Evolutionary conservation across 1,140 invertebrate species (phyloP), one percentile per base, ranked within the genome.

Genomic region (Trachelipus rathkii): DNA sequence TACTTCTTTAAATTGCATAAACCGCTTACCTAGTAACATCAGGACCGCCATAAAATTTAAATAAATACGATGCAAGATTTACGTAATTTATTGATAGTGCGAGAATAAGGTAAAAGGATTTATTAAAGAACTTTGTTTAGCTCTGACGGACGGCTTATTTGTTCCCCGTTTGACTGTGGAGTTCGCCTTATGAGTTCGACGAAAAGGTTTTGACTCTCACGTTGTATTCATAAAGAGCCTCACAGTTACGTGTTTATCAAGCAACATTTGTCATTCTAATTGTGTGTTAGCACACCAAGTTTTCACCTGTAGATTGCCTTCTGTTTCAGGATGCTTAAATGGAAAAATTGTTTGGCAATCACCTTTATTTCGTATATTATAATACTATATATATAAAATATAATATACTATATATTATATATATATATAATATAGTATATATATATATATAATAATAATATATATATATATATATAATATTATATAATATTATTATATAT

Each of bases 251-350:
- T 79, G 89, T 93, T 83, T 95, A 24, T 89, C 89, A 0, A 89
- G 89, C 9, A 91, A 89, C 79, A 86, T 90, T 72, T 90, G 90
- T 81, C 95, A 96, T 83, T 86, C 88, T 24, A 91, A 94, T 82
- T 90, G 93, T 72, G 94, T 96, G 89, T 96, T 23, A 92, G 93
- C 83, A 94, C 93, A n/a, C n/a, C 73, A 95, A 93, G 85, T 97
- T 96, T 84, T 95, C 92, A 73, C 95, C 95, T 0, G 88, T 88
- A 8, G 91, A 95, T 83, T 92, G 91, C 82, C 85, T 95, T 76
- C 87, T 8, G 95, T 95, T 4, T 94, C 93, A 9, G 95, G 95
- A 13, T 96, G 95, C 85, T 88, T 95, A 5, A 89, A 90, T 72
- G 94, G 95, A 3, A 91, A 92, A 83, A 91, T 96, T 70, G 90